Evolutionary conservation across 64 coral and sea anemone species (phyloP), one percentile per base, ranked within the genome.

Genomic region (Platygyra sinensis): DNA sequence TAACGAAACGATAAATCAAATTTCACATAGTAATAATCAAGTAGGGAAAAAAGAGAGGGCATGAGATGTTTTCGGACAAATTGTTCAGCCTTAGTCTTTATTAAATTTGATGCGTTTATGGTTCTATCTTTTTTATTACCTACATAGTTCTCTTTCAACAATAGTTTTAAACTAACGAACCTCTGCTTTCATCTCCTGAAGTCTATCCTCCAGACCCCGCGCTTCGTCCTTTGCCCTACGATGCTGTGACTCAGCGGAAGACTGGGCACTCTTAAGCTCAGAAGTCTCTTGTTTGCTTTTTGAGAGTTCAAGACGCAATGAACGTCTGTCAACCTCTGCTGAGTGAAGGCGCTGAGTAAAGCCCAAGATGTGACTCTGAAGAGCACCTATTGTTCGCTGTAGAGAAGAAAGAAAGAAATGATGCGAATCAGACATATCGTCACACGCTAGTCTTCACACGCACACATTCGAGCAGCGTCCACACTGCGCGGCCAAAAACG

Each of bases 341-440:
- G 94, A 82, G 79, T 98, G 96, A 82, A 98, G 94, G 10, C 96
- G 90, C 73, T 98, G 96, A 22, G 96, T 98, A 36, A 98, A 93
- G 51, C 94, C 89, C 54, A 98, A 67, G 18, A 98, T 90, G 73
- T 95, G 94, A 46, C 52, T 74, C 72, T 98, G 96, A 60, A 98
- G 94, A 60, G 74, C 91, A 42, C 76, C 65, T 30, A 98, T 91
- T 15, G 91, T 87, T 46, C 90, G 55, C 96, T 98, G 73, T 4
- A 67, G 75, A 74, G 49, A 18, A 38, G 0, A 50, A 80, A 84
- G 5, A 38, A 12, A 72, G 19, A 8, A 18, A 49, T 12, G 52
- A 36, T 36, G 33, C 33, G 33, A 36, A 36, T 36, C 33, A 36
- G 33, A 30, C 24, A 51, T 24, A 77, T 10, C 1, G 8, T 17